These are phyloP conservation scores for Panagrolaimus sp. DNA, from an alignment of 1,140 invertebrate genomes.

Conservation along the genomic window DNA sequence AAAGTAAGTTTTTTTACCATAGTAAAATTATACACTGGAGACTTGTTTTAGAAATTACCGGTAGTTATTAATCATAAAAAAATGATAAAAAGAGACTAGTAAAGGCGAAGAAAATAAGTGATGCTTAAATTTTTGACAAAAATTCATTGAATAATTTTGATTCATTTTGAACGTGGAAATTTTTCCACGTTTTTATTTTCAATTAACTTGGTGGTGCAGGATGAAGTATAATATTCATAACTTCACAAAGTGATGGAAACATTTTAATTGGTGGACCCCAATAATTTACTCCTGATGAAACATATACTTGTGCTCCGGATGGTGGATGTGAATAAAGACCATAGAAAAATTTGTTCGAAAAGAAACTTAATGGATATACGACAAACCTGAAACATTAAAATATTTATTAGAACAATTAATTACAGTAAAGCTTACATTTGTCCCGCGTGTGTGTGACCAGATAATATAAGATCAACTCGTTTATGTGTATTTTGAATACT, in stretches of 20 bases:
- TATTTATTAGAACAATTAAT: too few species aligned
- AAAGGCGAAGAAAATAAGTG: too few species aligned
- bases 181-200: too few species aligned
- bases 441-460: slow-evolving; percentile 35
- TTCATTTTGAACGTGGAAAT: too few species aligned
- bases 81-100: too few species aligned
- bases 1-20: too few species aligned
- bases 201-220: too few species aligned
- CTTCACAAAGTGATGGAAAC: slow-evolving; percentile 13
- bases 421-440: slow-evolving; percentile 24
- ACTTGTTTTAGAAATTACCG: too few species aligned
- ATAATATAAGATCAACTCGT: slow-evolving; percentile 33
- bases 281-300: slow-evolving; percentile 40
- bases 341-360: slow-evolving; percentile 29
- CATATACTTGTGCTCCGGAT: slow-evolving; percentile 33
- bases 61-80: too few species aligned
- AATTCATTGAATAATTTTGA: too few species aligned
- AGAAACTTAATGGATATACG: slow-evolving; percentile 24
- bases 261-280: slow-evolving; percentile 33
- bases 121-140: too few species aligned
- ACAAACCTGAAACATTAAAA: slow-evolving; percentile 20
- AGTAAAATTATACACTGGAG: too few species aligned
- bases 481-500: slow-evolving; percentile 16
- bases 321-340: slow-evolving; percentile 29
- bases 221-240: slow-evolving; percentile 8